These are phyloP conservation scores for Rallus crepitans DNA, from an alignment of 2,797 vertebrate species.

Conservation along the genomic window DNA sequence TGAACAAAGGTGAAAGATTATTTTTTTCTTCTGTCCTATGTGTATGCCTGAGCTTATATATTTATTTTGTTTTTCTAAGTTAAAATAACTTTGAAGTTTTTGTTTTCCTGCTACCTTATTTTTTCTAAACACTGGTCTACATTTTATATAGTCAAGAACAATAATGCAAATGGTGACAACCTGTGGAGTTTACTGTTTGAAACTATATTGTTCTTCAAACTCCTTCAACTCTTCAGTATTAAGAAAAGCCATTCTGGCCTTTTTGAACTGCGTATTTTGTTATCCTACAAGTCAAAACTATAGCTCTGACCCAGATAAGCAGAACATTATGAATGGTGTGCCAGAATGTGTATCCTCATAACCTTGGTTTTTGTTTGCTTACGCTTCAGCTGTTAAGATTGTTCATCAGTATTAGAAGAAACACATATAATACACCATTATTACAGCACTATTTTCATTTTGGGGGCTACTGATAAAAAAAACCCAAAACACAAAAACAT, in stretches of 20 bases:
- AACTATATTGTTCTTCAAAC: background rate
- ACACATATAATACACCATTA: background rate
- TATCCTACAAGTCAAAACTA: background rate
- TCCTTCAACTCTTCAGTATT: background rate
- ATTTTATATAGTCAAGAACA: background rate
- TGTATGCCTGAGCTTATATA: background rate
- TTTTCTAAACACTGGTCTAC: background rate
- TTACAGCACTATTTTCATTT: background rate
- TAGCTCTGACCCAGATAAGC: background rate
- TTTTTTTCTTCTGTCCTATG: background rate
- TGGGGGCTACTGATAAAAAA: background rate
- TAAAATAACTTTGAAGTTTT: background rate
- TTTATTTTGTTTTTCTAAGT: background rate
- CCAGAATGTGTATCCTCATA: background rate
- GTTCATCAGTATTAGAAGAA: background rate
- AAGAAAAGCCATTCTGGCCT: background rate
- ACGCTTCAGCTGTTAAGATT: background rate
- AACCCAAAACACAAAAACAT: background rate
- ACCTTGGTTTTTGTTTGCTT: background rate
- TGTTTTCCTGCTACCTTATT: background rate
- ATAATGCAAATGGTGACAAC: background rate
- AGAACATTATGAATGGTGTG: fast-evolving
- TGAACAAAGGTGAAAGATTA: background rate
- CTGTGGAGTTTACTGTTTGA: background rate
- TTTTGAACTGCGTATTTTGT: background rate